Evolutionary conservation across 2,888 invertebrate genomes (phyloP), one percentile per base, ranked within the genome.

Genomic region (Smittia sp.): DNA sequence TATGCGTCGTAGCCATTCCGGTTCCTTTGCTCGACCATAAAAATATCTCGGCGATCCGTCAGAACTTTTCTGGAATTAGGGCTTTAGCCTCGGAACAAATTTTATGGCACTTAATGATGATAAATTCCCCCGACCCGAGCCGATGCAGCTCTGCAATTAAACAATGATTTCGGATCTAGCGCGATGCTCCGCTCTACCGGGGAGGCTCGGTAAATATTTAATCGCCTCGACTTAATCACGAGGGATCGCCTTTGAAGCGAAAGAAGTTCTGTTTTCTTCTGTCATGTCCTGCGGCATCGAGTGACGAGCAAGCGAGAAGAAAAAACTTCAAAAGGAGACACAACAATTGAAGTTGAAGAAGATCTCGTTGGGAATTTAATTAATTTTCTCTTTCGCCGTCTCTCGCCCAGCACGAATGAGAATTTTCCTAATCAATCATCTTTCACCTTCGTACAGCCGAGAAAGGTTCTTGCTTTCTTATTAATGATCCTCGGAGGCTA

Each of bases 1-100:
- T 38, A 72, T 72, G 66, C 66, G 66, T 54, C 52, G 39, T 62
- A 27, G 58, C 38, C 62, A 72, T 32, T 72, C 72, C 72, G 58
- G 72, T 72, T 72, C 41, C 54, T 63, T 25, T 7, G 63, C 9
- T 32, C 32, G 46, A 58, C 58, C 11, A 58, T 18, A 63, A 63
- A 25, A 25, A 63, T 46, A 46, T 2, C 46, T 46, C 32, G 13
- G 46, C 46, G n/a, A 46, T 46, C n/a, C 46, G 46, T n/a, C n/a
- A 46, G 46, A 46, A 46, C 15, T 46, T 46, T n/a, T 15, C 2
- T 58, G 58, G 15, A 58, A 58, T 58, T 58, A 58, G 58, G 18
- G 18, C n/a, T 58, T 7, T n/a, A 20, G 58, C 58, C n/a, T 58
- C 22, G 58, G 22, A 58, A 58, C 58, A 13, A 58, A 58, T 58